Base-by-base conservation (phyloP, 1,140 invertebrate species). In the Cylas formicarius region DNA sequence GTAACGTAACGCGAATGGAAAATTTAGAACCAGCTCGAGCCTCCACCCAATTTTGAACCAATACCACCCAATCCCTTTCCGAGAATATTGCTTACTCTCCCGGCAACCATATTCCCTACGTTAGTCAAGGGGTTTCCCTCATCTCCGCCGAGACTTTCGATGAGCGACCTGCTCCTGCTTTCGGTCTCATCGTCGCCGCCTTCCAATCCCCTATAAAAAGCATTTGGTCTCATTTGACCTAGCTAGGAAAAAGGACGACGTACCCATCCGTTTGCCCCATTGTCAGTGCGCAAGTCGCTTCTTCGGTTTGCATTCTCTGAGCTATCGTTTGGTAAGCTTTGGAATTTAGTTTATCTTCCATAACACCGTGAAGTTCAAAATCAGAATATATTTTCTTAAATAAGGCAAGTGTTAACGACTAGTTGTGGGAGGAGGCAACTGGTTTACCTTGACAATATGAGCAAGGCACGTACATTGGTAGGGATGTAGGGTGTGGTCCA, bases 311-410 rank as follows among this genome's bases (percentile, higher is more conserved):
- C 82, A 99, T 89, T 56, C 96, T 78, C 56, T 85, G 83, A 40
- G 82, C 83, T 56, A 98, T 86, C 32, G 82, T 86, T 70, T 96
- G 89, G 77, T 98, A 98, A 57, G 82, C 84, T 75, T 96, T 96
- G 29, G 86, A 91, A 72, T 97, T 95, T n/a, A 99, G 71, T 69
- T 92, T 91, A 64, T 98, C 93, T 62, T 98, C 95, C 66, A 93
- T 90, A 13, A 99, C 92, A 46, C 96, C 95, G 75, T 99, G 95
- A 38, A 99, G 77, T 71, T 98, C 95, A 72, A 98, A 99, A 68
- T 98, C 95, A 14, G 91, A 91, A 71, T 96, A 97, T 61, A 97
- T 82, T 87, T 99, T 99, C 88, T 97, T 66, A 31, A 76, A 72
- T 48, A 11, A 2, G 56, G 40, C 35, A 40, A 14, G 28, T 48